Evolutionary conservation across 2,797 vertebrate genomes (phyloP).

Genomic region (Syngnathus acus): DNA sequence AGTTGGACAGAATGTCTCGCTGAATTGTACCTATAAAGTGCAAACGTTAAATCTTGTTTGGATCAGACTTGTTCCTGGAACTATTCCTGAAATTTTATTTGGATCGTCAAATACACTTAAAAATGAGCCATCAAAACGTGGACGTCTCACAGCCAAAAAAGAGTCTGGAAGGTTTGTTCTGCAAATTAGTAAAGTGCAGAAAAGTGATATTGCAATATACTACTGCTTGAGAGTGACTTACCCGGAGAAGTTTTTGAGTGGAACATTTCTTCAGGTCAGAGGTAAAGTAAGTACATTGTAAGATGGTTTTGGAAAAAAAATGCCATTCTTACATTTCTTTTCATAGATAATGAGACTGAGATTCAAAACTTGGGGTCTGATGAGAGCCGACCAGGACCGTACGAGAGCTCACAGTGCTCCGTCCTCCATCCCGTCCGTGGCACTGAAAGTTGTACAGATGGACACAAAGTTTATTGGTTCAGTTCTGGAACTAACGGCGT

Average conservation of each 20-base stretch:
- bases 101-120: neutral
- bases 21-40: neutral
- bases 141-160: neutral
- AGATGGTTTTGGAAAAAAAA: neutral
- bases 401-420: neutral
- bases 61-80: constrained; percentile 2
- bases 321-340: constrained; percentile 9
- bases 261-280: constrained; percentile 1
- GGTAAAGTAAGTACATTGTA: neutral
- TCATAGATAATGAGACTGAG: constrained; percentile 23
- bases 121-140: too few species aligned
- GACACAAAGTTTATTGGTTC: constrained; percentile 1
- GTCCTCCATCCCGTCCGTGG: neutral
- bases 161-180: constrained; percentile 16
- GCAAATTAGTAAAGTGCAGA: neutral
- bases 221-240: constrained; percentile 16
- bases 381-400: constrained; percentile 9
- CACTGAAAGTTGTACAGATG: neutral
- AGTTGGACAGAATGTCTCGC: neutral
- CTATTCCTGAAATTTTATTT: neutral
- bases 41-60: neutral
- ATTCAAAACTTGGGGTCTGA: neutral
- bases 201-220: constrained; percentile 29
- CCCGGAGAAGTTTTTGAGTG: neutral
- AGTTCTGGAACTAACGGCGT: constrained; percentile 1